These are phyloP conservation scores for Plutomurus gul DNA, from an alignment of 1,140 invertebrate genomes.

Conservation along the genomic window DNA sequence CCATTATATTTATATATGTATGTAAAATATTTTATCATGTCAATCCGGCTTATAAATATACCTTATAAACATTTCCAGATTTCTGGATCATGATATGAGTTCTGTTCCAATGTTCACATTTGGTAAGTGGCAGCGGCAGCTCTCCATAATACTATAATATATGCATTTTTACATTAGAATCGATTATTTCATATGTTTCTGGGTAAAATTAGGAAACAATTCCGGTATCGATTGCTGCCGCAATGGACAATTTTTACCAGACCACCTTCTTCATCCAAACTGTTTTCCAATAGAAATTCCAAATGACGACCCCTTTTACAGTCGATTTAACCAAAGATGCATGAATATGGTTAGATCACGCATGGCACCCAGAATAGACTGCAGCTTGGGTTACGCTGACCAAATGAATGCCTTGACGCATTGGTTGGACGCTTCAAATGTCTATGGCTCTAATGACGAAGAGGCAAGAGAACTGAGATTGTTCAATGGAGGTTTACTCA, in stretches of 20 bases:
- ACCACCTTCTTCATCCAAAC: background rate
- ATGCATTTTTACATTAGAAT: too few species aligned
- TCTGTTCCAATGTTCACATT: slow-evolving; percentile 74
- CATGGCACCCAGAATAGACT: slow-evolving; percentile 57
- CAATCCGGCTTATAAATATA: too few species aligned
- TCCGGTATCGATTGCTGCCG: slow-evolving; percentile 47
- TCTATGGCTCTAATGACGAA: slow-evolving; percentile 86
- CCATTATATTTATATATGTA: background rate
- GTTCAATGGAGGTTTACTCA: slow-evolving; percentile 55
- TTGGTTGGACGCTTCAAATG: slow-evolving; percentile 82
- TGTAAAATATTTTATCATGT: background rate
- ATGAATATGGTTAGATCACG: slow-evolving; percentile 82
- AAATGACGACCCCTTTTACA: slow-evolving; percentile 77
- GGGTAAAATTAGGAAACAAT: slow-evolving; percentile 38
- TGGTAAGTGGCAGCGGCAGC: too few species aligned
- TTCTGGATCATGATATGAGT: slow-evolving; percentile 75
- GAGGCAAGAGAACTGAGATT: slow-evolving; percentile 73
- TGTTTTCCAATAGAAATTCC: slow-evolving; percentile 71
- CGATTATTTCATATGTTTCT: too few species aligned
- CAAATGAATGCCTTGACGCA: slow-evolving; percentile 46
- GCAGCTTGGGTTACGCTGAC: slow-evolving; percentile 55
- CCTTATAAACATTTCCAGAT: background rate
- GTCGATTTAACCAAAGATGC: slow-evolving; percentile 67
- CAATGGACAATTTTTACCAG: slow-evolving; percentile 23
- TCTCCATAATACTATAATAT: too few species aligned